Conservation (phyloP, 2,797 vertebrate genomes). For the Crenuchus spilurus region DNA sequence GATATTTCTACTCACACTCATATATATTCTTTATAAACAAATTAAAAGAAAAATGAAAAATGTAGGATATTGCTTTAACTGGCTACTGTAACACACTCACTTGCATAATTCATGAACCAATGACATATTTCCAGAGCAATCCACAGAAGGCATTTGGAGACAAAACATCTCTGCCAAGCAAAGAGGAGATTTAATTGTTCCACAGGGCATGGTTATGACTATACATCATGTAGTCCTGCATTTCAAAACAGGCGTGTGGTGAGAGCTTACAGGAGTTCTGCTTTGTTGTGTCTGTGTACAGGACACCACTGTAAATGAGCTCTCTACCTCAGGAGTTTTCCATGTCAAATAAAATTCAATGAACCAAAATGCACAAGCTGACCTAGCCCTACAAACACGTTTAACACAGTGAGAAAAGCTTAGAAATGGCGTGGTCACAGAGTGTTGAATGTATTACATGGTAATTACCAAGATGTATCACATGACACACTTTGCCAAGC, state of each 20-base stretch:
- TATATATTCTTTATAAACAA: no score
- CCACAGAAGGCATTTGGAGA: not conserved
- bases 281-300: slow-evolving; percentile 23
- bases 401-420: not conserved
- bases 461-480: slow-evolving; percentile 11
- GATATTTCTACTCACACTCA: no score
- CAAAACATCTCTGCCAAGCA: not conserved
- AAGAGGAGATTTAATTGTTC: slow-evolving; percentile 6
- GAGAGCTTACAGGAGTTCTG: not conserved
- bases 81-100: not conserved
- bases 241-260: slow-evolving; percentile 22
- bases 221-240: slow-evolving; percentile 9
- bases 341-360: not conserved
- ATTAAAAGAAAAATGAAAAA: no score
- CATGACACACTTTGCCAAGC: slow-evolving; percentile 24
- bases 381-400: not conserved
- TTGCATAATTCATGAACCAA: not conserved
- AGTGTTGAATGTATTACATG: not conserved
- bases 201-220: slow-evolving; percentile 5
- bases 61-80: not conserved
- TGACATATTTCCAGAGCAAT: slow-evolving; percentile 2
- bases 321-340: not conserved
- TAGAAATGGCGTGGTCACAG: not conserved
- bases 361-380: not conserved
- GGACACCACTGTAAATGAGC: not conserved